phyloP scores from a whole-genome alignment of 2,888 invertebrate species.

The Cryptophagus acutangulus region DNA sequence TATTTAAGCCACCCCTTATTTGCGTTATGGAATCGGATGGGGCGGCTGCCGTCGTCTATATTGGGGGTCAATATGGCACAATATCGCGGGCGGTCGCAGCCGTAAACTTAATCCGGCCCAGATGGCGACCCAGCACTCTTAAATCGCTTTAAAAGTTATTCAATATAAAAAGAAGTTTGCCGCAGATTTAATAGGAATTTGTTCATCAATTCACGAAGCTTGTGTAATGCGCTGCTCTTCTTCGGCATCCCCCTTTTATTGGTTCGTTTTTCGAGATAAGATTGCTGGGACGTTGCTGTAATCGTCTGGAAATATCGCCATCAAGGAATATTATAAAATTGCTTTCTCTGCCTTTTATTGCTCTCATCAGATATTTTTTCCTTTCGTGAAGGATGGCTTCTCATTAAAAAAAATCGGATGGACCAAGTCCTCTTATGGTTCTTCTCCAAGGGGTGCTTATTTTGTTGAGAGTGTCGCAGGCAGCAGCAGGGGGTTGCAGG shows the following conservation, averaged over 20 bases:
- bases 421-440: too few species aligned
- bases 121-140: constrained; percentile 47
- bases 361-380: neutral
- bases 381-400: neutral
- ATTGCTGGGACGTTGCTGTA: constrained; percentile 31
- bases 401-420: too few species aligned
- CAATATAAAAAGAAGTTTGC: constrained; percentile 49
- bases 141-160: constrained; percentile 50
- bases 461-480: neutral
- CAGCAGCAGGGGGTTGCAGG: too few species aligned
- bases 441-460: neutral
- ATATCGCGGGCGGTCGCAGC: constrained; percentile 39
- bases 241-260: constrained; percentile 34
- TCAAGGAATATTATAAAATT: constrained; percentile 30
- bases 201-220: constrained; percentile 51
- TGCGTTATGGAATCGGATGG: neutral
- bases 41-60: constrained; percentile 18
- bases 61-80: constrained; percentile 35
- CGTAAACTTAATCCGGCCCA: constrained; percentile 49
- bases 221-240: constrained; percentile 35
- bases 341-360: neutral
- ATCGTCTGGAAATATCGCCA: constrained; percentile 30
- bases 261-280: constrained; percentile 29
- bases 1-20: neutral
- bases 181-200: constrained; percentile 52